phyloP scores from a whole-genome alignment of 2,888 invertebrate genomes.

The Caenorhabditis sp. region DNA sequence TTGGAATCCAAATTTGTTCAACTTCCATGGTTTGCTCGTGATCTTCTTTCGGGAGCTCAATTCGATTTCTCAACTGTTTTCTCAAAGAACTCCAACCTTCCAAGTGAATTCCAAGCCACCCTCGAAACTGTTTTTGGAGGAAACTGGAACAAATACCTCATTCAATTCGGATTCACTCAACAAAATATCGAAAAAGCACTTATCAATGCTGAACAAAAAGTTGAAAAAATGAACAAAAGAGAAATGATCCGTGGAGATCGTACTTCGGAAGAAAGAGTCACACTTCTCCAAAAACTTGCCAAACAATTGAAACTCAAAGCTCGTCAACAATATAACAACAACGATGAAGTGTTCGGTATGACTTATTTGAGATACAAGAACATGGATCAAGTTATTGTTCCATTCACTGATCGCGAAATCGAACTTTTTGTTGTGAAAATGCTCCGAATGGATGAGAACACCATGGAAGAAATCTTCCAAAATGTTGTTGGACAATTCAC shows the following conservation, averaged over 20 bases:
- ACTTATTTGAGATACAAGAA: slow-evolving; percentile 54
- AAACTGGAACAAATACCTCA: slow-evolving; percentile 53
- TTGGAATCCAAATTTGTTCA: slow-evolving; percentile 36
- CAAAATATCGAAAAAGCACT: slow-evolving; percentile 51
- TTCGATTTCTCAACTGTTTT: slow-evolving; percentile 54
- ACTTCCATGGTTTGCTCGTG: slow-evolving; percentile 50
- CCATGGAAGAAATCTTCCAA: slow-evolving; percentile 11
- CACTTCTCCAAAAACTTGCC: slow-evolving; percentile 46
- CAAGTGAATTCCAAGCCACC: slow-evolving; percentile 50
- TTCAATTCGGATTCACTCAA: slow-evolving; percentile 55
- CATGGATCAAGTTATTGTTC: slow-evolving; percentile 63
- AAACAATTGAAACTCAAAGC: slow-evolving; percentile 54
- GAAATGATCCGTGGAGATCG: slow-evolving; percentile 48
- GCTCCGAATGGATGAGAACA: slow-evolving; percentile 33
- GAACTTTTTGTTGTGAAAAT: slow-evolving; percentile 39
- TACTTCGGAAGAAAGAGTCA: slow-evolving; percentile 25
- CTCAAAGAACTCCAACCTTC: slow-evolving; percentile 55
- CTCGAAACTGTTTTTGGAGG: slow-evolving; percentile 60
- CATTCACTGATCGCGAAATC: slow-evolving; percentile 52
- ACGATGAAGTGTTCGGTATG: slow-evolving; percentile 43
- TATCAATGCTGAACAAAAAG: slow-evolving; percentile 33
- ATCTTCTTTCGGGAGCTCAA: slow-evolving; percentile 47
- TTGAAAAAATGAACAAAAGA: slow-evolving; percentile 29
- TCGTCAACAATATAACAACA: slow-evolving; percentile 27
- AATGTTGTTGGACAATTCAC: not conserved